These are phyloP conservation scores for Crenichthys baileyi DNA, from an alignment of 2,797 vertebrate species.

Conservation along the genomic window DNA sequence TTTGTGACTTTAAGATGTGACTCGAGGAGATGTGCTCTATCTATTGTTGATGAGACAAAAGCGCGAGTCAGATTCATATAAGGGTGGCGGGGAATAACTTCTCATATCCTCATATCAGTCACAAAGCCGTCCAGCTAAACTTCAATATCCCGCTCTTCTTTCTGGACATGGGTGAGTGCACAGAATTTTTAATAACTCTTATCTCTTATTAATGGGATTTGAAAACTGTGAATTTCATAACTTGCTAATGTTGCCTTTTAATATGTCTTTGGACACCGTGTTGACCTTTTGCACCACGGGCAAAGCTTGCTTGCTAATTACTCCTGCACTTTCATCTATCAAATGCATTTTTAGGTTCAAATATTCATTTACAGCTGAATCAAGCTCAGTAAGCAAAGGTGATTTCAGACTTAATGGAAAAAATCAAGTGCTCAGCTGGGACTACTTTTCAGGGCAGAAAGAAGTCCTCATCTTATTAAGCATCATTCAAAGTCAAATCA, in stretches of 20 bases:
- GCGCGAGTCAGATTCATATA: slow-evolving; percentile 85
- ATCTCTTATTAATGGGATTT: slow-evolving; percentile 68
- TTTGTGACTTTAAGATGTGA: slow-evolving; percentile 87
- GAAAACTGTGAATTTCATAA: slow-evolving; percentile 65
- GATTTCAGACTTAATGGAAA: slow-evolving; percentile 25
- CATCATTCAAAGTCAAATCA: slow-evolving; percentile 24
- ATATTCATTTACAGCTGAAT: slow-evolving; percentile 28
- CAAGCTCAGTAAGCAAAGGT: slow-evolving; percentile 13
- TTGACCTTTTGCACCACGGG: slow-evolving; percentile 34
- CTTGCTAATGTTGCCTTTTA: slow-evolving; percentile 58
- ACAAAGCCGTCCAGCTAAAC: slow-evolving; percentile 77
- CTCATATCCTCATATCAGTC: slow-evolving; percentile 84
- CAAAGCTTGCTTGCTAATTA: slow-evolving; percentile 35
- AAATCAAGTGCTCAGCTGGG: background rate
- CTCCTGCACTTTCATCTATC: slow-evolving; percentile 35
- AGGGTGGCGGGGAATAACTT: slow-evolving; percentile 81
- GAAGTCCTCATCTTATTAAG: slow-evolving; percentile 27
- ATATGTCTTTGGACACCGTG: slow-evolving; percentile 44
- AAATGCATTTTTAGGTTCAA: slow-evolving; percentile 10
- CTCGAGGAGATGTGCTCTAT: slow-evolving; percentile 79
- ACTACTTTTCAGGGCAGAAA: slow-evolving; percentile 24
- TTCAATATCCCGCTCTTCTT: slow-evolving; percentile 73
- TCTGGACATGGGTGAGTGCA: slow-evolving; percentile 85
- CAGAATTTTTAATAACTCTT: slow-evolving; percentile 66
- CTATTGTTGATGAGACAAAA: slow-evolving; percentile 87